Evolutionary conservation across 2,888 invertebrate genomes (phyloP), one percentile per base, ranked within the genome.

Genomic region (Coenonympha glycerion): DNA sequence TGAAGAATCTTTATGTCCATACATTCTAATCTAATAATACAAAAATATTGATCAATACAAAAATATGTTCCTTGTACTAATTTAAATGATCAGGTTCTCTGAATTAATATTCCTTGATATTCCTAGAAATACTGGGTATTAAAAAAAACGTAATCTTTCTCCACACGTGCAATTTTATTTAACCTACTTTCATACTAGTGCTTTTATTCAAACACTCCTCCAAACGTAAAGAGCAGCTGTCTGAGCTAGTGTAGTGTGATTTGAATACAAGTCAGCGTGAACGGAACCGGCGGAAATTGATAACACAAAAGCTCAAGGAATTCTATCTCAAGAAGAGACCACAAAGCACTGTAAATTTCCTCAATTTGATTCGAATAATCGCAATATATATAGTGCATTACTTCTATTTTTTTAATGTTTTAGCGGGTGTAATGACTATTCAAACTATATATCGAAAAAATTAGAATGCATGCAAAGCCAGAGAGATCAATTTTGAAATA

Each of bases 201-300:
- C 6, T 13, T 6, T 31, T 6, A 52, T 47, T 52, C 19, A 39
- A 47, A 52, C 33, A 36, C 39, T 39, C 22, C 18, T 48, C 30
- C 40, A 40, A 34, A 11, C 34, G 44, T 37, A 40, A 36, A 18
- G 31, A 34, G 15, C 39, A 36, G 48, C 28, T 42, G 42, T 26
- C 37, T 49, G 30, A 28, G 46, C 37, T 30, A 21, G 28, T 33
- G 33, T 31, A 5, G 40, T 51, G 47, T 21, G 47, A 49, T 52
- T 55, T 52, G 42, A 46, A 47, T 44, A 49, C 33, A 47, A 50
- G 40, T 45, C 47, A 13, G 31, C 31, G 34, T 24, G 26, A 34
- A 40, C 52, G 42, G 49, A 49, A 34, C 39, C 34, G 36, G 11
- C 46, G 47, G 49, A 55, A 55, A 55, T 47, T 21, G 19, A 41